Conservation (phyloP, 2,888 invertebrate species). For the Himalopsyche tibetana region DNA sequence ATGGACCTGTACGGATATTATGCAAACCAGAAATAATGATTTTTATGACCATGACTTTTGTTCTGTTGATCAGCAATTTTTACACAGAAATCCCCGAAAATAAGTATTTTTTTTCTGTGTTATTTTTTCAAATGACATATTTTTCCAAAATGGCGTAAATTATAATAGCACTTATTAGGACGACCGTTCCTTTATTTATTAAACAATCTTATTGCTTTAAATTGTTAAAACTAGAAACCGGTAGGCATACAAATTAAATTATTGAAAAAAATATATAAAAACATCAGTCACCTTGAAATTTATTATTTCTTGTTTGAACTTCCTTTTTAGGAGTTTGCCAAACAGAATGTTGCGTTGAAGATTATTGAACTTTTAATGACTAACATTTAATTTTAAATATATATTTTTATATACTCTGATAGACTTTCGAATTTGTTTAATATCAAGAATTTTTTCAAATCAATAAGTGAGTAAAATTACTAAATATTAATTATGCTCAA, state of each 20-base stretch:
- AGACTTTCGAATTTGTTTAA: no score
- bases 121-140: not conserved
- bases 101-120: not conserved
- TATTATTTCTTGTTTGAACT: conserved; percentile 24
- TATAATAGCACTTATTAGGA: no score
- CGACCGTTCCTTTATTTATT: not conserved
- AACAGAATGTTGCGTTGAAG: not conserved
- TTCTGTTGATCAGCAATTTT: not conserved
- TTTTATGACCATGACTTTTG: conserved; percentile 37
- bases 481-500: no score
- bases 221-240: not conserved
- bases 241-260: not conserved
- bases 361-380: no score
- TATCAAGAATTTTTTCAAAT: no score
- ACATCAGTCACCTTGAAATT: not conserved
- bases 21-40: conserved; percentile 39
- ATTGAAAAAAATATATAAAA: not conserved
- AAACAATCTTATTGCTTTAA: not conserved
- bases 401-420: no score
- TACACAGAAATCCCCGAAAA: not conserved
- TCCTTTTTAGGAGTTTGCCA: not conserved
- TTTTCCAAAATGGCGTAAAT: not conserved
- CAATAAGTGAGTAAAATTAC: no score
- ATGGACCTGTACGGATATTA: not conserved
- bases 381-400: no score